These are phyloP conservation scores for Heteromurus nitidus DNA, from an alignment of 2,888 invertebrate species.

Conservation along the genomic window DNA sequence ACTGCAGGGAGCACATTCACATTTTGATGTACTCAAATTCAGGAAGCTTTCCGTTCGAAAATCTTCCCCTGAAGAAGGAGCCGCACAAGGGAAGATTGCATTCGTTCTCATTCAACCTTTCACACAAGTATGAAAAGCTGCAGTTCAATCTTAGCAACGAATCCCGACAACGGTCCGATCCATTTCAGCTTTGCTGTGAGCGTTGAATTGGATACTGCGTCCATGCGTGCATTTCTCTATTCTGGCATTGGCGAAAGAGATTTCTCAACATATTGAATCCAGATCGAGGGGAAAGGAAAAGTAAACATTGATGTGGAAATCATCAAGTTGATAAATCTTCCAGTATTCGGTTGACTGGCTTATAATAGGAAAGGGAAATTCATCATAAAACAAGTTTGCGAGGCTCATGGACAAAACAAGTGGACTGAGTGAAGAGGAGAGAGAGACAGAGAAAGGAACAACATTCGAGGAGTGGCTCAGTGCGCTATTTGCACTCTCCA, in stretches of 20 bases:
- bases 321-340: constrained; percentile 54
- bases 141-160: not conserved
- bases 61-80: no score
- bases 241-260: not conserved
- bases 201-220: constrained; percentile 1
- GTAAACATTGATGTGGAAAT: constrained; percentile 56
- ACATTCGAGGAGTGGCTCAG: not conserved
- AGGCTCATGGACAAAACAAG: not conserved
- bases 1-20: no score
- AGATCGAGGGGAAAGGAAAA: constrained; percentile 15
- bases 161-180: not conserved
- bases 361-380: constrained; percentile 49
- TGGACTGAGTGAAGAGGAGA: constrained; percentile 2
- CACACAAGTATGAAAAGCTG: not conserved
- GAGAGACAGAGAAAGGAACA: constrained; percentile 8
- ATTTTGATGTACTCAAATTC: no score
- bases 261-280: not conserved
- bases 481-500: not conserved
- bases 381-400: constrained; percentile 30
- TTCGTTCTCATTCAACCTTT: not conserved
- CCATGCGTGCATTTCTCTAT: not conserved
- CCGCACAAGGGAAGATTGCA: not conserved
- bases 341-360: constrained; percentile 27
- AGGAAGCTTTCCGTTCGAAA: no score
- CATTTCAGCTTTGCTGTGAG: not conserved